Conservation (phyloP, 2,113 vertebrate species). For the Eudyptes chrysolophus region DNA sequence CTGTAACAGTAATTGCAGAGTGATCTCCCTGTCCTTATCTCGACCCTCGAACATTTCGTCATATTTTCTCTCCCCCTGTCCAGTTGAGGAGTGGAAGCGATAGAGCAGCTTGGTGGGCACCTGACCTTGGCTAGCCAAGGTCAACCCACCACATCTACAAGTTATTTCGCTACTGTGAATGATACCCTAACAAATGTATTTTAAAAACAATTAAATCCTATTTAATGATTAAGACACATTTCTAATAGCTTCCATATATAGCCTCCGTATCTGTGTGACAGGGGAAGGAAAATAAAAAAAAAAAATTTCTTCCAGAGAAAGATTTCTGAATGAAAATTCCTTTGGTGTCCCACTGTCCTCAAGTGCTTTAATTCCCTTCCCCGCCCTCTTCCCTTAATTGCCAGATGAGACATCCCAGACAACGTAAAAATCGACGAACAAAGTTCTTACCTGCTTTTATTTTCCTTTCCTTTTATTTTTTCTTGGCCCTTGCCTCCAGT, state of each 20-base stretch:
- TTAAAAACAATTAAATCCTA: not conserved
- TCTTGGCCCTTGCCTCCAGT: slow-evolving; percentile 89
- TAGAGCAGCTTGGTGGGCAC: not conserved
- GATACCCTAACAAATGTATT: not conserved
- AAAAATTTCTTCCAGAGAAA: not conserved
- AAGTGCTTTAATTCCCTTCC: not conserved
- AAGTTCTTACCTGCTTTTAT: slow-evolving; percentile 84
- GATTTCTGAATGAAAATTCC: not conserved
- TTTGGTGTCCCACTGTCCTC: not conserved
- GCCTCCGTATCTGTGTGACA: not conserved
- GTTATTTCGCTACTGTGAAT: not conserved
- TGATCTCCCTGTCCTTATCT: not conserved
- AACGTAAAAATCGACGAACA: not conserved
- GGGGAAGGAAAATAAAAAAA: not conserved
- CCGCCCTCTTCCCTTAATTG: not conserved
- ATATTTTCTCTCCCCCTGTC: not conserved
- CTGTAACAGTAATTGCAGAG: not conserved
- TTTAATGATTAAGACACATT: not conserved
- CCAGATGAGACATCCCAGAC: not conserved
- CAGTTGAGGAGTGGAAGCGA: not conserved
- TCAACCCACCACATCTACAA: not conserved
- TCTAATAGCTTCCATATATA: not conserved
- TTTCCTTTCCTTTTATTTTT: slow-evolving; percentile 88
- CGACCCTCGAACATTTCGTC: fast-evolving
- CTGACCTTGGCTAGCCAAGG: not conserved